Conservation (phyloP, 1,140 invertebrate genomes). For the Leptinotarsa lineolata region DNA sequence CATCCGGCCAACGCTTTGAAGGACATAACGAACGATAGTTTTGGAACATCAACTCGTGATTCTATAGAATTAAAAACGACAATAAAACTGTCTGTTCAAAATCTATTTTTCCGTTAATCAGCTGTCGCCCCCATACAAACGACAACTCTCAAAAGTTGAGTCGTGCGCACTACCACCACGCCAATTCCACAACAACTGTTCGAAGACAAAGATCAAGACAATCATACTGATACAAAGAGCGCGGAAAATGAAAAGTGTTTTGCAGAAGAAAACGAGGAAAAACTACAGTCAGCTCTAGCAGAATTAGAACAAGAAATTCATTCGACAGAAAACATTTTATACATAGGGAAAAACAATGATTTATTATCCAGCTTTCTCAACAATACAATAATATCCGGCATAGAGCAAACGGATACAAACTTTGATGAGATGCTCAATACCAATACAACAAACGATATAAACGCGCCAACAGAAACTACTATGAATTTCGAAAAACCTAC, state of each 20-base stretch:
- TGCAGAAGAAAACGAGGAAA: background rate
- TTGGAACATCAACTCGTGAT: background rate
- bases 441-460: background rate
- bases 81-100: no score
- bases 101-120: no score
- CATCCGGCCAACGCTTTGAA: no score
- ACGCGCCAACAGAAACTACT: slow-evolving; percentile 5
- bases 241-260: background rate
- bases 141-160: no score
- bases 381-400: background rate
- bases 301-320: background rate
- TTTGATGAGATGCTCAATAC: slow-evolving; percentile 1
- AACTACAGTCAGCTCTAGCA: slow-evolving; percentile 1
- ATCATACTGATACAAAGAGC: slow-evolving; percentile 7
- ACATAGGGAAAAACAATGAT: background rate
- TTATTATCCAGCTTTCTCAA: background rate
- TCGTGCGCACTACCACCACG: no score
- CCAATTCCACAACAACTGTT: no score
- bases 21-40: no score
- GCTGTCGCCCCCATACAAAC: no score
- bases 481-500: background rate
- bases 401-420: slow-evolving; percentile 4
- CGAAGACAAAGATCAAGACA: background rate
- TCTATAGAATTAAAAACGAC: background rate
- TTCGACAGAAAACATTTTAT: slow-evolving; percentile 7